Conservation (phyloP, 1,140 invertebrate genomes). For the Laupala kohalensis region DNA sequence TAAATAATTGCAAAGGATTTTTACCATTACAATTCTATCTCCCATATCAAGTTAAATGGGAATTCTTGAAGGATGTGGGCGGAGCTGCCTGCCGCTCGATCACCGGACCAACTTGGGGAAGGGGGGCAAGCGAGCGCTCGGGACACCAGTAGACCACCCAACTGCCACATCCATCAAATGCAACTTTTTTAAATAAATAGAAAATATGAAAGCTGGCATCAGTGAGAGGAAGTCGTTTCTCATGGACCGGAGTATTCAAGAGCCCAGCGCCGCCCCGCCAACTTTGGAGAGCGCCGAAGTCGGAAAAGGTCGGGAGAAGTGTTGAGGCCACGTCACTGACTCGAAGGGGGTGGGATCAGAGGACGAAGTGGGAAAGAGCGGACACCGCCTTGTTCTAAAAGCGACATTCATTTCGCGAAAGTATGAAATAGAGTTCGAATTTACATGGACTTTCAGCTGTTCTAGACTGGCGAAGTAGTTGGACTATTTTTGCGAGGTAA, state of each 20-base stretch:
- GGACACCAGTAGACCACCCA: neutral
- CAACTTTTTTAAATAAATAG: neutral
- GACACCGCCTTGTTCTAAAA: neutral
- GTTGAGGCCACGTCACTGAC: too few species aligned
- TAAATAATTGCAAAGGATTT: too few species aligned
- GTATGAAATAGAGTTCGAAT: neutral
- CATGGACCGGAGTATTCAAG: neutral
- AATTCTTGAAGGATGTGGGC: too few species aligned
- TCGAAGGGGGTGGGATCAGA: neutral
- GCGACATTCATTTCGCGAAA: neutral
- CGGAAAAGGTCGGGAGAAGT: too few species aligned
- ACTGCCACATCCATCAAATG: neutral
- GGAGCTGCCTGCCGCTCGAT: too few species aligned
- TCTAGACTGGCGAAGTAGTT: too few species aligned
- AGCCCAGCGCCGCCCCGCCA: neutral
- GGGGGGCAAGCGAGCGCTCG: too few species aligned
- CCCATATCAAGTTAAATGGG: too few species aligned
- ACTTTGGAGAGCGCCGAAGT: neutral
- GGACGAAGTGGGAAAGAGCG: neutral
- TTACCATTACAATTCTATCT: too few species aligned
- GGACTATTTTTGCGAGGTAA: too few species aligned
- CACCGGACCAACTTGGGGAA: too few species aligned
- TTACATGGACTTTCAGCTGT: neutral
- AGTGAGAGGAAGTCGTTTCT: neutral
- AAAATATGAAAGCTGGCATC: neutral